phyloP scores from a whole-genome alignment of 2,888 invertebrate genomes.

The Rapana venosa region DNA sequence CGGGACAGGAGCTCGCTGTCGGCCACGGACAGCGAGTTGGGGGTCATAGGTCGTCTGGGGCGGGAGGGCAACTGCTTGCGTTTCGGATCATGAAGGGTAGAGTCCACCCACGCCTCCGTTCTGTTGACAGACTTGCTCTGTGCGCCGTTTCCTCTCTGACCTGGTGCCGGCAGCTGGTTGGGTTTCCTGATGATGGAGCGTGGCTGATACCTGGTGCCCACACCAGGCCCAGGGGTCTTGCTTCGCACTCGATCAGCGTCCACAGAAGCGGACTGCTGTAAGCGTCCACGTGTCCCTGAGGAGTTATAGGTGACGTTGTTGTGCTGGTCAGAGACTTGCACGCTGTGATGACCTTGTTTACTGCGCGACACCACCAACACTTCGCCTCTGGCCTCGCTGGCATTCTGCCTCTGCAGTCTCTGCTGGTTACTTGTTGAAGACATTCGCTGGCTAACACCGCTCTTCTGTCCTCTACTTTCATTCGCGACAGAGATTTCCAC shows the following conservation, averaged over 20 bases:
- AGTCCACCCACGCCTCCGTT: constrained; percentile 70
- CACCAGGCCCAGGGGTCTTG: constrained; percentile 12
- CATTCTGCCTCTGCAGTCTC: constrained; percentile 34
- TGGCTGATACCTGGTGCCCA: not conserved
- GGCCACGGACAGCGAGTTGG: constrained; percentile 60
- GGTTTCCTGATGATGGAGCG: constrained; percentile 24
- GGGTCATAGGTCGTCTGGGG: constrained; percentile 62
- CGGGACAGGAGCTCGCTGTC: constrained; percentile 62
- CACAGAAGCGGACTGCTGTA: constrained; percentile 1
- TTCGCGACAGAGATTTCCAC: constrained; percentile 43
- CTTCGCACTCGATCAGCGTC: not conserved
- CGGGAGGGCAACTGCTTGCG: constrained; percentile 53
- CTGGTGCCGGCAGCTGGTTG: not conserved
- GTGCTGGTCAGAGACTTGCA: constrained; percentile 41
- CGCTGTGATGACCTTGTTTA: constrained; percentile 53
- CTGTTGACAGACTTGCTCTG: constrained; percentile 53
- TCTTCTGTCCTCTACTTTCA: not conserved
- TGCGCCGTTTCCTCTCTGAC: not conserved
- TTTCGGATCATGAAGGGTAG: constrained; percentile 62
- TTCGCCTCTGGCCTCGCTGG: constrained; percentile 49
- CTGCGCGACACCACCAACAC: constrained; percentile 51
- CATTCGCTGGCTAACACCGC: not conserved
- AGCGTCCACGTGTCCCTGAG: not conserved
- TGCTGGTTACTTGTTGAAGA: not conserved
- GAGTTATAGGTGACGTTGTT: constrained; percentile 28